Evolutionary conservation across 2,888 invertebrate genomes (phyloP), one percentile per base, ranked within the genome.

Genomic region (Ornithoptera alexandrae): DNA sequence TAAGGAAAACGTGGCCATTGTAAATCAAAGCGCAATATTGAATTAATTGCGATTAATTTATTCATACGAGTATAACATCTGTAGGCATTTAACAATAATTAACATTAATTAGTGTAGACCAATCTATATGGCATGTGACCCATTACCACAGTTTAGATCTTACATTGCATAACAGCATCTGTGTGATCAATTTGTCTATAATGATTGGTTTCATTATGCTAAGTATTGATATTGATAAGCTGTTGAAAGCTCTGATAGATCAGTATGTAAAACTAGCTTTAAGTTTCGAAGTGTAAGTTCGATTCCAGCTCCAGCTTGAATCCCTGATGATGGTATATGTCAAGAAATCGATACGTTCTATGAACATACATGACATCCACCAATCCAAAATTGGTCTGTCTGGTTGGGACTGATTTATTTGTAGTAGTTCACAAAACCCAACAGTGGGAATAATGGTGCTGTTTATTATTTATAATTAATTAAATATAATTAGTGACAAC

Each of bases 21-120:
- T 50, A 72, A 74, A 72, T 69, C 71, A 73, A 71, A 72, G 67
- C 74, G 74, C 73, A 73, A 66, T 72, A 71, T 5, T 68, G 62
- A 69, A 70, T 72, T 74, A 73, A 75, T 72, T 75, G 71, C 74
- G 75, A 73, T 73, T 71, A 61, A 75, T 72, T 71, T 68, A 64
- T 64, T 62, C 65, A 62, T 62, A 62, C 64, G 8, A 62, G 36
- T 58, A 50, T 58, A 58, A 61, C 20, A 68, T 18, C 24, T 58
- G 62, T 59, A 36, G 8, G 15, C 17, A 30, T 63, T 10, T 39
- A 39, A 57, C 46, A 63, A 22, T 61, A 20, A 46, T 58, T 24
- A 50, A 62, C 58, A 62, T 62, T 68, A 63, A 68, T 68, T 62
- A 57, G 63, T 30, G 20, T 58, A 63, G 8, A 63, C n/a, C 24